phyloP scores from a whole-genome alignment of 2,113 vertebrate genomes.

The Oplegnathus fasciatus region DNA sequence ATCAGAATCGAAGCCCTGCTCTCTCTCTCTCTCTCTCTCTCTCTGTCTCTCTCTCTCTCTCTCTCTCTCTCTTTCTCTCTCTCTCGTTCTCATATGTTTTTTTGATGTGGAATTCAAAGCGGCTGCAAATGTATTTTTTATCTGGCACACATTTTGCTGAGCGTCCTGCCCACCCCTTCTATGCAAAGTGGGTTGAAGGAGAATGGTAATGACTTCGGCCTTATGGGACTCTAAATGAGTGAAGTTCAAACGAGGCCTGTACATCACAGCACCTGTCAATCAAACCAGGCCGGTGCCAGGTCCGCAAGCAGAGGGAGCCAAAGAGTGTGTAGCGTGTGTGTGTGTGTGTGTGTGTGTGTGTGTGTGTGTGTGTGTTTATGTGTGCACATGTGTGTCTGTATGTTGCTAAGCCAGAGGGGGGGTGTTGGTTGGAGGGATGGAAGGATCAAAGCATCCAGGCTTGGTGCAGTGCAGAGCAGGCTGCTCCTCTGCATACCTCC shows the following conservation, averaged over 20 bases:
- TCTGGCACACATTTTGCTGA: conserved; percentile 89
- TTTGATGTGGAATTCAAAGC: conserved; percentile 95
- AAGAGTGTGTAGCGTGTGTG: conserved; percentile 83
- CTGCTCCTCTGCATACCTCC: conserved; percentile 84
- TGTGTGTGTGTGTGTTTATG: conserved; percentile 25
- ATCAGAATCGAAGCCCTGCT: conserved; percentile 72
- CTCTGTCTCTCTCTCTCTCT: neutral
- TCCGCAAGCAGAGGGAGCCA: conserved; percentile 76
- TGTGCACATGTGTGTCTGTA: conserved; percentile 39
- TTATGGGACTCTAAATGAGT: conserved; percentile 92
- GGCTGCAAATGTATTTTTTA: conserved; percentile 92
- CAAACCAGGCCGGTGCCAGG: conserved; percentile 80
- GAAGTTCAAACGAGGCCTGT: conserved; percentile 92
- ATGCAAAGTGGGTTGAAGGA: conserved; percentile 94
- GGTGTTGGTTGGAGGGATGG: conserved; percentile 38
- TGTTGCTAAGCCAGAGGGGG: conserved; percentile 29
- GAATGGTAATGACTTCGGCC: conserved; percentile 94
- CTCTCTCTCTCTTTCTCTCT: neutral
- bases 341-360: conserved; percentile 14
- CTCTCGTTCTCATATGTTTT: conserved; percentile 59
- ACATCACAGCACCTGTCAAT: conserved; percentile 96
- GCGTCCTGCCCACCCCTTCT: conserved; percentile 81
- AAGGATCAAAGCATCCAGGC: conserved; percentile 83
- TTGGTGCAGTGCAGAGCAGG: conserved; percentile 85
- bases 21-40: conserved; percentile 1